Base-by-base conservation (phyloP, 2,113 vertebrate species). In the Origma solitaria region DNA sequence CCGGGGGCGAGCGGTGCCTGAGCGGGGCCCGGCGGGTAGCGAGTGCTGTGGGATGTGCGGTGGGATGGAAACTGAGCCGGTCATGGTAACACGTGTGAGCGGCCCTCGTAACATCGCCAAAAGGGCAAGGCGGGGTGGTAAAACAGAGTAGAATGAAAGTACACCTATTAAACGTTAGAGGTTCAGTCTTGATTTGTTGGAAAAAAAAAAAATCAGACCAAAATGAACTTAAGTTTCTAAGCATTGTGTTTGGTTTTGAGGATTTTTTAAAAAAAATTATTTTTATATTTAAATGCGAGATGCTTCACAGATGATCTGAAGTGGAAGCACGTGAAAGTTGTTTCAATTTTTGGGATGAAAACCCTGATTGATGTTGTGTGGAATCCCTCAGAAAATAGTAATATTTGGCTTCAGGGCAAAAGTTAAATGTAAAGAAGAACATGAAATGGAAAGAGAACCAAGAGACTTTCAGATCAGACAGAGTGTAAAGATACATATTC, bases 1-100 rank as follows among this genome's bases (percentile, higher is more conserved):
- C 13, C 33, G 0, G 35, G 0, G 1, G 2, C 15, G 3, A 2
- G 21, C 14, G 14, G 33, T 8, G 4, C 21, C 37, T 22, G n/a
- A n/a, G 65, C 64, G 3, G 53, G 30, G 62, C 22, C 17, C 10
- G 31, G 24, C 5, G 24, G 83, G 53, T 2, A 1, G 28, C 4
- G 4, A 3, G 0, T 15, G 47, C 20, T 11, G 20, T 13, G 64
- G 0, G 44, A 2, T 24, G 27, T 33, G 40, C 31, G 23, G 1
- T 9, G 25, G 13, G 53, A 44, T 40, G 47, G 54, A 30, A 70
- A 16, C 8, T 3, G 57, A 21, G 30, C 27, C 24, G 19, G 13
- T 62, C 50, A 11, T 4, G 17, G 40, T 81, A 9, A 37, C 20
- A 13, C 37, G 0, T 2, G 13, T 1, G 15, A 58, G 31, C n/a